Base-by-base conservation (phyloP, 1,140 invertebrate species). In the Phymorhynchus buccinoides region DNA sequence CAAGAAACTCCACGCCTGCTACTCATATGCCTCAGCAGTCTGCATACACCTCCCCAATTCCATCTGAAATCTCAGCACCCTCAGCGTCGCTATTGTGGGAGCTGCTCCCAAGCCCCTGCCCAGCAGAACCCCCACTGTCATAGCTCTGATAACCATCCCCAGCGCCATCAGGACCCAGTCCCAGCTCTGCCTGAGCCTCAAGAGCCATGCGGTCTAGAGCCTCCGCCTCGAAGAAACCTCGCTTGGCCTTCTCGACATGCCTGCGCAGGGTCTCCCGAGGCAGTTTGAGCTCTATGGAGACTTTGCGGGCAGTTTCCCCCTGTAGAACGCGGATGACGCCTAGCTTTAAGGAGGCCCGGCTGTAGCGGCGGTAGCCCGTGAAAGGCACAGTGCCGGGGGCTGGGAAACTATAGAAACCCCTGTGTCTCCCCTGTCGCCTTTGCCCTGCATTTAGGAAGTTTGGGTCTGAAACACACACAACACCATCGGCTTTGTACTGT, bases 241-340 rank as follows among this genome's bases (percentile, higher is more conserved):
- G 56, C 73, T 41, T 75, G 35, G 73, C 73, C 35, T 75, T 75
- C 73, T 75, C 37, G 14, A 27, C 73, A 30, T 79, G 77, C n/a
- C 42, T 79, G 9, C 77, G 30, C 42, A 79, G n/a, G 2, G 77
- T 79, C 44, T 79, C 77, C 3, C 77, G 77, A 3, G 77, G 77
- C 41, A 79, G 41, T 35, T 56, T 27, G 44, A 52, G 44, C 42
- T 79, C 30, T 3, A 52, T 79, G 44, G 41, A 48, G 2, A 79
- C 77, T 9, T 41, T 52, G 9, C 77, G 77, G 22, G 52, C 44
- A 1, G 77, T 39, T 41, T 79, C 77, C n/a, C 77, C 77, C 18
- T 52, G 41, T 3, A 79, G 77, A 52, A 79, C 77, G 9, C 77
- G 41, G 32, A 44, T 35, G 27, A 79, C 37, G 14, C 27, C 77